Conservation (phyloP, 2,797 vertebrate species). For the Rhadinocentrus ornatus region DNA sequence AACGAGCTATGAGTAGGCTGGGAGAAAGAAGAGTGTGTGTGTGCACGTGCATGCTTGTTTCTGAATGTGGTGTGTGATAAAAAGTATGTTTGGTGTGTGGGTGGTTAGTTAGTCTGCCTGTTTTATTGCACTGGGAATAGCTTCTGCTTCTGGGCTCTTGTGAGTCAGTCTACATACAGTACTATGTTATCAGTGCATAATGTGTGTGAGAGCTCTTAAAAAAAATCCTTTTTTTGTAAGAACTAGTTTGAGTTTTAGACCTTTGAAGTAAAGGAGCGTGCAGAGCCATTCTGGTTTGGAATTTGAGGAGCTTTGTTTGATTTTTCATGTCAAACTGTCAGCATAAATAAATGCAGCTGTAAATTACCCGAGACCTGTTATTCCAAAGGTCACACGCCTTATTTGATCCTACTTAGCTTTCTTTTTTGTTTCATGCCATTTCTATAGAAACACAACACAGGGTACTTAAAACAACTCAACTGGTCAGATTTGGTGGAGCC, state of each 20-base stretch:
- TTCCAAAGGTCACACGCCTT: slow-evolving; percentile 21
- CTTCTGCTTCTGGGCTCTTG: slow-evolving; percentile 58
- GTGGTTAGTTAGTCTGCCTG: slow-evolving; percentile 74
- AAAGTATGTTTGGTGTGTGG: slow-evolving; percentile 71
- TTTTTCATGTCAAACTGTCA: slow-evolving; percentile 1
- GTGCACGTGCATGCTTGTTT: slow-evolving; percentile 43
- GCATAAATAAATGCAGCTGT: slow-evolving; percentile 14
- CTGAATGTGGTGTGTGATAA: slow-evolving; percentile 67
- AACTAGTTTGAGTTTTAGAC: slow-evolving; percentile 23
- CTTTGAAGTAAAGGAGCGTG: slow-evolving; percentile 25
- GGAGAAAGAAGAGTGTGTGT: slow-evolving; percentile 40
- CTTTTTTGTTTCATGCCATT: slow-evolving; percentile 7
- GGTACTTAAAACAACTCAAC: neutral
- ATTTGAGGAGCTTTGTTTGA: slow-evolving; percentile 7
- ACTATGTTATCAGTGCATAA: slow-evolving; percentile 27
- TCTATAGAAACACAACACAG: slow-evolving; percentile 15
- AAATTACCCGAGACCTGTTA: neutral
- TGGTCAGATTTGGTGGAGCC: neutral
- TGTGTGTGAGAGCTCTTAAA: slow-evolving; percentile 14
- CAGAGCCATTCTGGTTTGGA: slow-evolving; percentile 10
- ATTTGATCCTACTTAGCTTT: slow-evolving; percentile 1
- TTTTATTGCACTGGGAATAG: slow-evolving; percentile 74
- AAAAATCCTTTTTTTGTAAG: slow-evolving; percentile 14
- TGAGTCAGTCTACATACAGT: slow-evolving; percentile 64
- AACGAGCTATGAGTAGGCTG: slow-evolving; percentile 70